Evolutionary conservation across 2,113 vertebrate species (phyloP), one percentile per base, ranked within the genome.

Genomic region (Trichechus manatus): DNA sequence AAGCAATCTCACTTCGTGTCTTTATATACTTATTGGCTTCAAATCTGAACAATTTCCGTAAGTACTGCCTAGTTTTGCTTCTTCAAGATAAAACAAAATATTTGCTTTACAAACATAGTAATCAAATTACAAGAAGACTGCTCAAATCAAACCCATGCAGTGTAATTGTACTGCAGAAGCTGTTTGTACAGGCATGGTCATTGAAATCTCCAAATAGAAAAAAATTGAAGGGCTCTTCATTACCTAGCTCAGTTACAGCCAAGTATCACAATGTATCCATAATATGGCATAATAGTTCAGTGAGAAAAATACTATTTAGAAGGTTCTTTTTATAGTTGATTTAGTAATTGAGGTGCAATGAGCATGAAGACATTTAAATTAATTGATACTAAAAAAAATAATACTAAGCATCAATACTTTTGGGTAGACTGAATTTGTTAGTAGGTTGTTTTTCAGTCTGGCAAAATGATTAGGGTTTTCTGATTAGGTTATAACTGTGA

Each of bases 361-460:
- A 95, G 6, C 66, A 94, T 33, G 22, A 56, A 94, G 53, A 88
- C 84, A 64, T 3, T 33, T 59, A 78, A 75, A 59, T 4, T 93
- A 75, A 75, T 72, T 94, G 7, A 89, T 63, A 72, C 4, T 75
- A 56, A 79, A 68, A 33, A 53, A 77, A 31, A 2, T 59, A 39
- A 39, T 0, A 88, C 25, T 23, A 79, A 88, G 25, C 6, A 80
- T 1, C 22, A 91, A 85, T 19, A 19, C 7, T 85, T 39, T 56
- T 31, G 17, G 42, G 3, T 68, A 8, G 22, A 7, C 22, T 89
- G 7, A 75, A 77, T 87, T 87, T 64, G 20, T 91, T 78, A 91
- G 23, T 64, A 79, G 7, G 15, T 23, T 90, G 66, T 86, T 89
- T 97, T 93, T 94, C 61, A 75, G 23, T 79, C 20, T 91, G 19